A percentile compares a stretch with the other conserved stretches of the same genome.
Conservation (phyloP, 2,888 invertebrate species). For the Latrodectus elegans region DNA sequence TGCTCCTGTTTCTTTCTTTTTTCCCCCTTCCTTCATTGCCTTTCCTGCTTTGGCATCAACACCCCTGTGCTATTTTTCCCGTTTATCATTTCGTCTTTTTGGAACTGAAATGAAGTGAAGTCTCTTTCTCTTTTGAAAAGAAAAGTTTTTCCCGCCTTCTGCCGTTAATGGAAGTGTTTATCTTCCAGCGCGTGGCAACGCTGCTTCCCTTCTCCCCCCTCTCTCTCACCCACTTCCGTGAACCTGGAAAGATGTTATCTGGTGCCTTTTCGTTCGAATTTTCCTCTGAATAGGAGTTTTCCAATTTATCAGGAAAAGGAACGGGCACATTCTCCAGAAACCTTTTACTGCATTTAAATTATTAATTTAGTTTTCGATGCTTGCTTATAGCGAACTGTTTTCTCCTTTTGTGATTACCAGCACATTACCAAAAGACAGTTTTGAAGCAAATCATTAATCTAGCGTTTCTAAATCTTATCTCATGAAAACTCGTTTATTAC, state of each 20-base stretch:
- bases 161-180: constrained; percentile 5
- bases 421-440: constrained; percentile 3
- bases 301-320: constrained; percentile 5
- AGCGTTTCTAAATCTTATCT: not conserved
- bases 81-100: constrained; percentile 4
- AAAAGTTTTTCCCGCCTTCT: constrained; percentile 5
- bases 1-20: too few relatives aligned
- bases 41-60: constrained; percentile 2
- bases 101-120: not conserved
- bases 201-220: not conserved
- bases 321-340: not conserved
- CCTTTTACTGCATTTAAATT: not conserved
- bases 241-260: not conserved
- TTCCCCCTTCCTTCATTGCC: not conserved
- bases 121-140: not conserved
- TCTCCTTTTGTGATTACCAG: not conserved
- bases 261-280: not conserved
- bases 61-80: not conserved
- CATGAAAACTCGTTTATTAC: too few relatives aligned
- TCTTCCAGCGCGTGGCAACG: constrained; percentile 5
- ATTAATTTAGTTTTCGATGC: constrained; percentile 2
- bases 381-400: not conserved
- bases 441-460: not conserved
- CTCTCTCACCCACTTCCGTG: not conserved
- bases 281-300: not conserved